A percentile compares a stretch with the other conserved stretches of the same genome.
These are phyloP conservation scores for Marronus borbonicus DNA, from an alignment of 2,888 invertebrate genomes.

Conservation along the genomic window DNA sequence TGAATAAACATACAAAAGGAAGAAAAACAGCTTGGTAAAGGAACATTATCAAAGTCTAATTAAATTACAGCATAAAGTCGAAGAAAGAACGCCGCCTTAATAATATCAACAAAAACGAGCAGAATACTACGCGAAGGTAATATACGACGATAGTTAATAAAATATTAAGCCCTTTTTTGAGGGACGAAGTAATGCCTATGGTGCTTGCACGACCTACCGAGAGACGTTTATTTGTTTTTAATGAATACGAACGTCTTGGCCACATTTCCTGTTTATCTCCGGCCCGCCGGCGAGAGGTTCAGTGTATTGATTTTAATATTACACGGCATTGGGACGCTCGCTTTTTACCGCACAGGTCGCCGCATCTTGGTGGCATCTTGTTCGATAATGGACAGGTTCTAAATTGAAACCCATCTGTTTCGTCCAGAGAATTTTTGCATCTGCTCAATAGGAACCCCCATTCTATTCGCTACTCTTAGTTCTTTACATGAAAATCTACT, in stretches of 20 bases:
- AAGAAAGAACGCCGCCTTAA: no score
- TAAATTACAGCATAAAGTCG: no score
- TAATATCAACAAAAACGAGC: no score
- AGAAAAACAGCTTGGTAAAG: no score
- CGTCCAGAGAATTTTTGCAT: not conserved
- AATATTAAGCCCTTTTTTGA: constrained; percentile 3
- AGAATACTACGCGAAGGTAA: not conserved
- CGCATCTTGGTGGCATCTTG: not conserved
- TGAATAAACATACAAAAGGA: no score
- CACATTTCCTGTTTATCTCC: constrained; percentile 33
- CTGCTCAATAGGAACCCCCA: no score
- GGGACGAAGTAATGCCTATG: not conserved
- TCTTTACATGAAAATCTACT: no score
- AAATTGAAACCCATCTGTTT: not conserved
- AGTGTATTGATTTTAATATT: constrained; percentile 28
- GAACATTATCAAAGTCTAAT: no score
- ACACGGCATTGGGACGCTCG: not conserved
- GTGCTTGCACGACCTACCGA: not conserved
- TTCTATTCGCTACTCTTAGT: no score
- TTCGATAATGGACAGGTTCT: not conserved
- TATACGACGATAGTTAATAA: constrained; percentile 20
- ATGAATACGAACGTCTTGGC: constrained; percentile 34
- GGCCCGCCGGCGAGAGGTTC: not conserved
- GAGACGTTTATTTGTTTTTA: constrained; percentile 35
- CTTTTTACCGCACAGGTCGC: no score